phyloP scores from a whole-genome alignment of 2,888 invertebrate genomes.

The Furcula furcula region DNA sequence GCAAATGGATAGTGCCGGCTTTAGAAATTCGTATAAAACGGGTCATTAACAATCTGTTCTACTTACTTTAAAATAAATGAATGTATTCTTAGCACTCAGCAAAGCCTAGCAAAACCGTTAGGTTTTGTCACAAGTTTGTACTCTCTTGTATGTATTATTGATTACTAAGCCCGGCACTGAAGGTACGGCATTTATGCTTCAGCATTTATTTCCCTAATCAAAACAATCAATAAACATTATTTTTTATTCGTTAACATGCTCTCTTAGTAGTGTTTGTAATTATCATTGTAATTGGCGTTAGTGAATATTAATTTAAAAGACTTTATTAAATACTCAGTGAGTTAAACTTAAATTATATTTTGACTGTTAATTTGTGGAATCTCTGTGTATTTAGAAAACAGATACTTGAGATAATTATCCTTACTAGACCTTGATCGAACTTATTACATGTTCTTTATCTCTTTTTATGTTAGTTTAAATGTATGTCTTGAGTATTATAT shows the following conservation, averaged over 20 bases:
- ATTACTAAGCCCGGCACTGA: conserved; percentile 15
- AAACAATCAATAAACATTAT: conserved; percentile 8
- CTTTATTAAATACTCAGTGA: conserved; percentile 30
- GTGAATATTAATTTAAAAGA: conserved; percentile 17
- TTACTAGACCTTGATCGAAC: background rate
- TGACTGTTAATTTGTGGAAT: conserved; percentile 1
- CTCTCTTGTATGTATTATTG: background rate
- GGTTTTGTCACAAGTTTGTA: background rate
- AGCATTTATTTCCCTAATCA: conserved; percentile 14
- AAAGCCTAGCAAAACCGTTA: background rate
- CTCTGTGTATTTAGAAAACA: background rate
- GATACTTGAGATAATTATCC: background rate
- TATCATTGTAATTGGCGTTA: conserved; percentile 8
- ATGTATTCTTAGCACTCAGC: background rate
- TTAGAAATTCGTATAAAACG: conserved; percentile 4
- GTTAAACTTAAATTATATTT: conserved; percentile 14
- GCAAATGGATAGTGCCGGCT: conserved; percentile 27
- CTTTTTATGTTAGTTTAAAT: background rate
- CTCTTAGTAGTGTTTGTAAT: conserved; percentile 19
- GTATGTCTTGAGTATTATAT: background rate
- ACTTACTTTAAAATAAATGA: background rate
- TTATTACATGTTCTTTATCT: background rate
- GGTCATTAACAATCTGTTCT: background rate
- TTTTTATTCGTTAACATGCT: conserved; percentile 20
- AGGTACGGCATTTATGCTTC: conserved; percentile 17